Base-by-base conservation (phyloP, 2,888 invertebrate species). In the Latrodectus elegans region DNA sequence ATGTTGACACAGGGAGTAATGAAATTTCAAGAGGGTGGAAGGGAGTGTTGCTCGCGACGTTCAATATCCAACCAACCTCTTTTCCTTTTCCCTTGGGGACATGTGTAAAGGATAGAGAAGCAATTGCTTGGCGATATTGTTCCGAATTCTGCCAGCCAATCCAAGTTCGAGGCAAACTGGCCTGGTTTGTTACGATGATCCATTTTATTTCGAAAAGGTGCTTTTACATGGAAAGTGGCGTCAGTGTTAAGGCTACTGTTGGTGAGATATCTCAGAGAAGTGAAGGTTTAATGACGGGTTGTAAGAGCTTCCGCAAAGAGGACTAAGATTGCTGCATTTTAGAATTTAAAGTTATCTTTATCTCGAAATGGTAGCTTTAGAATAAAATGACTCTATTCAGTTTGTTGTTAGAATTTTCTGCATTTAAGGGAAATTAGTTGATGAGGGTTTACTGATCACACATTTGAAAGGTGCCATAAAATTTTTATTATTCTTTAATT, bases 1-100 rank as follows among this genome's bases (percentile, higher is more conserved):
- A 80, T 86, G 86, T 86, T 86, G 86, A 86, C 81, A 76, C 76
- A 81, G 79, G 68, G 64, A 76, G 81, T 86, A 86, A 86, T 86
- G 86, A 86, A 86, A 86, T 86, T 81, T 86, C 86, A 86, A 81
- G 81, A 86, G 80, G 55, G 15, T 55, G 38, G 38, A 38, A 2
- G 38, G 38, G 38, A 1, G 38, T 38, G 38, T 38, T 38, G 38
- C 71, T 52, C 64, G 60, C 68, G 77, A 84, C 84, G 77, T 83
- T 83, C 83, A 83, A 83, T 83, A 83, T 83, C 83, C 76, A 71
- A 51, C 26, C 14, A 38, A 67, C 49, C 53, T 76, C 77, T 26
- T 38, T 38, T 38, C 38, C 26, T 64, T 15, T 12, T 71, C 52
- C 76, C 82, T 55, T 65, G 10, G 68, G 76, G 83, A 83, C 83